Conservation (phyloP, 1,140 invertebrate genomes). For the Drosophila simulans region DNA sequence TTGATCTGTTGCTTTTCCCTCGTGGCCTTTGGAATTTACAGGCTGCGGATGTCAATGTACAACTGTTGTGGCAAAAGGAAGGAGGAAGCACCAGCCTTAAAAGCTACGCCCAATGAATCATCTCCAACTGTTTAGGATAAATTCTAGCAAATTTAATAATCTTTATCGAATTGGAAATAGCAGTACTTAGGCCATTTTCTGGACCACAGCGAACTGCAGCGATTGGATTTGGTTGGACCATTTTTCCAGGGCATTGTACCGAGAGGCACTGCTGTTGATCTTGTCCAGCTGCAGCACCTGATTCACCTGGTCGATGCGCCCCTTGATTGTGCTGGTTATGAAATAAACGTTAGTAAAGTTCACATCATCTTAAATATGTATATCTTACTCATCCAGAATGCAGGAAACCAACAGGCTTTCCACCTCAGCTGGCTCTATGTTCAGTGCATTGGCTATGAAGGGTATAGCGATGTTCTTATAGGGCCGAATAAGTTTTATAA, state of each 20-base stretch:
- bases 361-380: not conserved
- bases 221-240: constrained; percentile 96
- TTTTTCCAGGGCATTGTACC: constrained; percentile 97
- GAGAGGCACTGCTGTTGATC: constrained; percentile 91
- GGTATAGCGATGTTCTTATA: constrained; percentile 99
- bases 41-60: constrained; percentile 29
- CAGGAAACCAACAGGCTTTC: constrained; percentile 99
- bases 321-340: constrained; percentile 93
- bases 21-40: constrained; percentile 44
- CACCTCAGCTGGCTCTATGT: constrained; percentile 98
- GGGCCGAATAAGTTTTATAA: constrained; percentile 98
- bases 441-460: constrained; percentile 98
- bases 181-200: constrained; percentile 91
- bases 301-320: constrained; percentile 98
- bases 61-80: constrained; percentile 11
- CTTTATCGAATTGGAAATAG: not conserved
- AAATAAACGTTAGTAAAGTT: constrained; percentile 46
- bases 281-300: constrained; percentile 96
- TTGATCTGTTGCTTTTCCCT: constrained; percentile 39
- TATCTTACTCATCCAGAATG: constrained; percentile 96
- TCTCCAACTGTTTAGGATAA: constrained; percentile 2
- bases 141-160: constrained; percentile 19
- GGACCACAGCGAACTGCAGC: constrained; percentile 95
- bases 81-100: not conserved
- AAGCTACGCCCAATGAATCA: not conserved